phyloP scores from a whole-genome alignment of 2,888 invertebrate genomes.

The Heterodera filipjevi region DNA sequence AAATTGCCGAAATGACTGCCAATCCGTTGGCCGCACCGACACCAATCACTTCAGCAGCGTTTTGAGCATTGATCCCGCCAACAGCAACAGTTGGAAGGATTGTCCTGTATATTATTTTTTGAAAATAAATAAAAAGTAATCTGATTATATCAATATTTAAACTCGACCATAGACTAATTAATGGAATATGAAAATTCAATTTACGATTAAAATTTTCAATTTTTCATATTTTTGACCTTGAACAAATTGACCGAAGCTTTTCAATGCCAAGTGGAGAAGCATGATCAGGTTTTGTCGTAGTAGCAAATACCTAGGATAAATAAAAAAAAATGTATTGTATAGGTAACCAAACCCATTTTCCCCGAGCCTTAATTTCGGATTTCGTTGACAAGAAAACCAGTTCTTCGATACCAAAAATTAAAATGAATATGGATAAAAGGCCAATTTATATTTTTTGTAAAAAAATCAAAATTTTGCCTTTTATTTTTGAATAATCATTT shows the following conservation, averaged over 20 bases:
- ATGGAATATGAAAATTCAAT: background rate
- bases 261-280: background rate
- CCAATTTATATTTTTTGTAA: too few species aligned
- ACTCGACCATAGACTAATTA: too few species aligned
- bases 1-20: constrained; percentile 19
- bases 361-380: too few species aligned
- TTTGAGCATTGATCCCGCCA: constrained; percentile 9
- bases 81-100: background rate
- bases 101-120: background rate
- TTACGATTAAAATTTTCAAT: background rate
- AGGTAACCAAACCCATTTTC: too few species aligned
- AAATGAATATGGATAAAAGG: too few species aligned
- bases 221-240: background rate
- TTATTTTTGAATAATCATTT: too few species aligned
- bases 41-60: background rate
- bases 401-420: too few species aligned
- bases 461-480: too few species aligned
- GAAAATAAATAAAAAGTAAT: too few species aligned
- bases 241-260: background rate
- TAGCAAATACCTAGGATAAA: background rate
- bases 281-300: constrained; percentile 10
- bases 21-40: background rate
- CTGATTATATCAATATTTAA: too few species aligned
- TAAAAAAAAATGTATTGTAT: too few species aligned
- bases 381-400: too few species aligned